Percentiles rank a stretch among this genome's conserved stretches.
Evolutionary conservation across 1,140 invertebrate species (phyloP).

Genomic region (Eueides isabella): DNA sequence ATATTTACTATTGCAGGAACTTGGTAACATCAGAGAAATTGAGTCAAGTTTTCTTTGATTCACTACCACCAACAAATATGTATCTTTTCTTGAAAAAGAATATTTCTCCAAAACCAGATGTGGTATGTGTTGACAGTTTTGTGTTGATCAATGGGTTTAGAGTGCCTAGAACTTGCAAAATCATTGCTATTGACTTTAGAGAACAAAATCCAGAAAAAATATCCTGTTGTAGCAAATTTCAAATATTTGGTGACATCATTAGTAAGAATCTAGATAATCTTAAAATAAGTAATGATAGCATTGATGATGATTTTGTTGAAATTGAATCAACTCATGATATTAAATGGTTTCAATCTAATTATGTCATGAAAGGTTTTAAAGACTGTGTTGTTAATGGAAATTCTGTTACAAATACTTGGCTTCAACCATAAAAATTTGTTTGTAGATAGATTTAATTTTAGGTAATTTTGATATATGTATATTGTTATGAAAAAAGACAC

Average conservation of each 20-base stretch:
- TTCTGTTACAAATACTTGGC: slow-evolving; percentile 68
- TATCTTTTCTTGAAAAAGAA: slow-evolving; percentile 71
- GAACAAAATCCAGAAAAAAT: slow-evolving; percentile 49
- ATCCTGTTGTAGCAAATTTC: slow-evolving; percentile 67
- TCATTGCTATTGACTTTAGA: slow-evolving; percentile 63
- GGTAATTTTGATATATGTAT: slow-evolving; percentile 17
- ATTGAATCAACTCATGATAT: slow-evolving; percentile 60
- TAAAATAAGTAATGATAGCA: slow-evolving; percentile 40
- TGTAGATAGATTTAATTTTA: background rate
- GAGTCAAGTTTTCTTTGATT: slow-evolving; percentile 60
- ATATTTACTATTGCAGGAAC: slow-evolving; percentile 56
- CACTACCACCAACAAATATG: slow-evolving; percentile 66
- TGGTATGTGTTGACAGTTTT: slow-evolving; percentile 62
- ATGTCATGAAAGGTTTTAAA: slow-evolving; percentile 77
- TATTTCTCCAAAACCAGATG: slow-evolving; percentile 41
- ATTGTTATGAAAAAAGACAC: slow-evolving; percentile 17
- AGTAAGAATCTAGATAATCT: slow-evolving; percentile 48
- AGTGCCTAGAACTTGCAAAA: slow-evolving; percentile 62
- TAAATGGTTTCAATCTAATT: slow-evolving; percentile 71
- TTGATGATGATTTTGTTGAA: slow-evolving; percentile 51
- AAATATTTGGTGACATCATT: slow-evolving; percentile 62
- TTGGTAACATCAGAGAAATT: slow-evolving; percentile 68
- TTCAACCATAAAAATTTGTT: slow-evolving; percentile 47
- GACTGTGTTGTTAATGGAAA: slow-evolving; percentile 70
- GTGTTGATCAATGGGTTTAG: slow-evolving; percentile 56